phyloP scores from a whole-genome alignment of 2,797 vertebrate genomes.

The Artibeus jamaicensis region DNA sequence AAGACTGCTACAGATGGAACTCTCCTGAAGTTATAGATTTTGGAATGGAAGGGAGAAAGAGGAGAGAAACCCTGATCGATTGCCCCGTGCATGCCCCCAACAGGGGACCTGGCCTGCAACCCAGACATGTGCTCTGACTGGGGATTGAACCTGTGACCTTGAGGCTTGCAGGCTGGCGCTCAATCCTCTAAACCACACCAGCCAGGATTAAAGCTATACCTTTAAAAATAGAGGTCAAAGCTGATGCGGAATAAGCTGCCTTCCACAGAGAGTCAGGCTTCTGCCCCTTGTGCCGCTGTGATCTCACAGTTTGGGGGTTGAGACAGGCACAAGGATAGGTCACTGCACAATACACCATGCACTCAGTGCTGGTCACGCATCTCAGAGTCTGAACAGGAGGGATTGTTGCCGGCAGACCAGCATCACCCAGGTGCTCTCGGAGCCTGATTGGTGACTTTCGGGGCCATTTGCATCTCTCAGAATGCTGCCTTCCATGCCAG shows the following conservation, averaged over 20 bases:
- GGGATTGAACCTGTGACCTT: too few species aligned
- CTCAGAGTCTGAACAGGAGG: not conserved
- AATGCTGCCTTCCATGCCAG: not conserved
- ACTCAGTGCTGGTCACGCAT: not conserved
- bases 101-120: too few species aligned
- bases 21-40: not conserved
- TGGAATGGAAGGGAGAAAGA: too few species aligned
- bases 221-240: not conserved
- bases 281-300: not conserved
- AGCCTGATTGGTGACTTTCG: not conserved
- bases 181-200: too few species aligned
- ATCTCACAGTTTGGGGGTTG: not conserved
- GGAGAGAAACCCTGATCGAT: too few species aligned
- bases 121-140: too few species aligned
- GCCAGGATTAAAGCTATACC: not conserved
- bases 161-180: too few species aligned
- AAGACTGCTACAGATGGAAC: not conserved
- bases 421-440: not conserved
- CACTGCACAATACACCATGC: fast-evolving
- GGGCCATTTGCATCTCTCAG: not conserved
- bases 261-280: not conserved
- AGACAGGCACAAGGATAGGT: not conserved
- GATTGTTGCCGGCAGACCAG: not conserved
- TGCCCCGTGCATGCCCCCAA: too few species aligned
- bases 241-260: not conserved